Evolutionary conservation across 2,797 vertebrate genomes (phyloP), one percentile per base, ranked within the genome.

Genomic region (Gouania willdenowi): DNA sequence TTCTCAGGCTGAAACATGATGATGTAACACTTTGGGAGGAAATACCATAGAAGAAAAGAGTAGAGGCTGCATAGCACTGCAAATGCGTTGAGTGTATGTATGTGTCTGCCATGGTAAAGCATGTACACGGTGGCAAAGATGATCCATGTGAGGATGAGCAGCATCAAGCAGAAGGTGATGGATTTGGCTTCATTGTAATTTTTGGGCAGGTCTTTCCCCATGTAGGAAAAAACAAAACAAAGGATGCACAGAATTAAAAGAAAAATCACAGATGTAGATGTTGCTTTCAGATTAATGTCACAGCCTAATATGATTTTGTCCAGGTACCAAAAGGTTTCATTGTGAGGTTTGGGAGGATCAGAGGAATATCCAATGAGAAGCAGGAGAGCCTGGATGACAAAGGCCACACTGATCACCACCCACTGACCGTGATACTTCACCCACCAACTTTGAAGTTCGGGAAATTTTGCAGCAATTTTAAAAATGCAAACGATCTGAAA

Each of bases 151-250:
- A 87, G 23, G 4, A 90, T 83, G 26, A 88, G 83, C 38, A 92
- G 64, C 22, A 94, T 68, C 14, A 93, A 80, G 62, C 91, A 88
- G 68, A 91, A 91, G 1, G 93, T 91, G 53, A 93, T 88, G 4
- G 87, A 81, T 71, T 92, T 93, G 42, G 93, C 91, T 43, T 94
- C 94, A 0, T 86, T 93, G 71, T 96, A 94, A 64, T 90, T 90
- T 59, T 91, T 92, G 0, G 93, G 93, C 2, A 94, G 89, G 33
- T 92, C 90, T 43, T 89, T 92, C 17, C 91, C 92, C 83, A 90
- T 81, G 70, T 93, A 96, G 45, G 91, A 91, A 65, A 92, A 89
- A 33, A 51, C 31, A n/a, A 93, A 93, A 67, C 91, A 89, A 6
- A 81, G 45, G 2, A 2, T 37, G 8, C 39, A 49, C 41, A 82